Percentiles rank a stretch among this genome's conserved stretches.
These are phyloP conservation scores for Meiosimyza decipiens DNA, from an alignment of 2,888 invertebrate species.

Conservation along the genomic window DNA sequence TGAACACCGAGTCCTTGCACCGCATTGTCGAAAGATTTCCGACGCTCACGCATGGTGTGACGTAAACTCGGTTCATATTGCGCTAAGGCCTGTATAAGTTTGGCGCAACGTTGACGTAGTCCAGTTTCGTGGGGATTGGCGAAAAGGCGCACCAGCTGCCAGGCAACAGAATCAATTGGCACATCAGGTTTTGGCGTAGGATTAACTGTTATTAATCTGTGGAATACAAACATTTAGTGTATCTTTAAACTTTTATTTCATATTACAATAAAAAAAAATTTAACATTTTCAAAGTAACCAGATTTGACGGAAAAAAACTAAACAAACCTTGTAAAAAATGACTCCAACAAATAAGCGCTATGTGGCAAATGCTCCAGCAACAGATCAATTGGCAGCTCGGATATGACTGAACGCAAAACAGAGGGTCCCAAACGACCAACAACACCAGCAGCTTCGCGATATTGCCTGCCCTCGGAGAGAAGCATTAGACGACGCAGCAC, in stretches of 20 bases:
- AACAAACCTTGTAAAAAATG: slow-evolving; percentile 77
- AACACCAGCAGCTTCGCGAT: slow-evolving; percentile 89
- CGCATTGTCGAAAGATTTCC: slow-evolving; percentile 83
- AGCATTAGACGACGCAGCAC: slow-evolving; percentile 79
- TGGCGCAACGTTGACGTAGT: slow-evolving; percentile 72
- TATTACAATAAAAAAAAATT: not conserved
- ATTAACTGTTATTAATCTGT: slow-evolving; percentile 64
- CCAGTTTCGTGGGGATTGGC: slow-evolving; percentile 71
- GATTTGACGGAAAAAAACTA: not conserved
- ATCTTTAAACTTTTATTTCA: too few relatives aligned
- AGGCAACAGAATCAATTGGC: slow-evolving; percentile 83
- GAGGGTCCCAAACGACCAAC: slow-evolving; percentile 82
- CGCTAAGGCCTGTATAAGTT: slow-evolving; percentile 72
- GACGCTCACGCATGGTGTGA: slow-evolving; percentile 75
- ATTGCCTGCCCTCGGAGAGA: slow-evolving; percentile 88
- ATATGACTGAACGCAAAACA: slow-evolving; percentile 79
- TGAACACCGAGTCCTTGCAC: slow-evolving; percentile 89
- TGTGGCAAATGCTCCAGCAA: slow-evolving; percentile 91
- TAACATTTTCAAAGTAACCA: not conserved
- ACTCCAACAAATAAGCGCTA: slow-evolving; percentile 86
- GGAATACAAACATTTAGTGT: not conserved
- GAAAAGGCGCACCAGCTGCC: slow-evolving; percentile 87
- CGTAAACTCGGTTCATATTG: slow-evolving; percentile 76
- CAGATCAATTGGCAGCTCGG: slow-evolving; percentile 86
- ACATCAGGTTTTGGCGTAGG: slow-evolving; percentile 73